Percentiles rank a stretch among this genome's conserved stretches.
phyloP scores from a whole-genome alignment of 2,888 invertebrate species.

The Alentia gelatinosa region DNA sequence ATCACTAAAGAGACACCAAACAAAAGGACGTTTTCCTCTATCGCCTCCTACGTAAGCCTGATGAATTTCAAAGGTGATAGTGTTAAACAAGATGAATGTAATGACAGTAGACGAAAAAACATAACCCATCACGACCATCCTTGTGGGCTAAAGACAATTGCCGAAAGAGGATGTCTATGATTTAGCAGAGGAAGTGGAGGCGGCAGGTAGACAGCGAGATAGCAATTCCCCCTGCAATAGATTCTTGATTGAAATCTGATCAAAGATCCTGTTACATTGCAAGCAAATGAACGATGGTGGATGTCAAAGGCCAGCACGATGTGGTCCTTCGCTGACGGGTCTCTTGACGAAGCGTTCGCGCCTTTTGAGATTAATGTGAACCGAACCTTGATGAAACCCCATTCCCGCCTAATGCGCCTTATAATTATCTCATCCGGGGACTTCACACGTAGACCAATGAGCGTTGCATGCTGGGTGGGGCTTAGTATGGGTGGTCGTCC shows the following conservation, averaged over 20 bases:
- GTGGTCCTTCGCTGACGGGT: neutral
- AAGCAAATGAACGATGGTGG: neutral
- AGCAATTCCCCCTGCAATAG: neutral
- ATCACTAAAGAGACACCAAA: neutral
- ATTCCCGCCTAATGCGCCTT: neutral
- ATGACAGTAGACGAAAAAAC: too few species aligned
- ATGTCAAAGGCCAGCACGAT: neutral
- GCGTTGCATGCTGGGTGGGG: neutral
- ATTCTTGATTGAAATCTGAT: neutral
- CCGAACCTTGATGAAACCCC: neutral
- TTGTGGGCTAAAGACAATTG: neutral
- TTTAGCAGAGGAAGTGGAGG: neutral
- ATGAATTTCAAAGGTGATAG: too few species aligned
- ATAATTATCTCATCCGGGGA: slow-evolving; percentile 15
- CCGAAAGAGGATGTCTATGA: neutral
- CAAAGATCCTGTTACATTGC: neutral
- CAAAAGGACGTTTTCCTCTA: too few species aligned
- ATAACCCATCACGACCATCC: neutral
- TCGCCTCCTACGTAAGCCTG: too few species aligned
- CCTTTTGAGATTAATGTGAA: neutral
- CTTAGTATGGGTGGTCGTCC: neutral
- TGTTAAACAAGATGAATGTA: too few species aligned
- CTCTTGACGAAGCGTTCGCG: neutral
- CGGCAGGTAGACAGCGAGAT: neutral
- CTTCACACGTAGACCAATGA: neutral